These are phyloP conservation scores for Thecocarcelia acutangulata DNA, from an alignment of 2,888 invertebrate species.

Conservation along the genomic window DNA sequence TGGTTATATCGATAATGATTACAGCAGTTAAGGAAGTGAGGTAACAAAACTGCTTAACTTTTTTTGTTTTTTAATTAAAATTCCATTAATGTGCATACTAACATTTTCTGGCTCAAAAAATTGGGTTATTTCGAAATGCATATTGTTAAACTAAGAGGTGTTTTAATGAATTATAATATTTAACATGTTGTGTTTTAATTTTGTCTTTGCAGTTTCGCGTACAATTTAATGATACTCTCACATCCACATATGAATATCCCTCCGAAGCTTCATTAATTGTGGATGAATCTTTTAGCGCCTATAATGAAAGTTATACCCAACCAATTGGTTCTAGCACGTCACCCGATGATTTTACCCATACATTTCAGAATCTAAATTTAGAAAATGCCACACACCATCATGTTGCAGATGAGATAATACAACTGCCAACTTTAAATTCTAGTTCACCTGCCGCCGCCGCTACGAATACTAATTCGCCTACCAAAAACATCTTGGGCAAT, in stretches of 20 bases:
- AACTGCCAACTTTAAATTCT: constrained; percentile 76
- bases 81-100: constrained; percentile 38
- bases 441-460: constrained; percentile 62
- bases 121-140: constrained; percentile 14
- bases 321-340: constrained; percentile 28
- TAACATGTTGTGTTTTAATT: background rate
- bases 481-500: constrained; percentile 80
- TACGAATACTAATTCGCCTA: constrained; percentile 70
- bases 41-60: background rate
- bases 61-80: constrained; percentile 39
- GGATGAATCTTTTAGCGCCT: constrained; percentile 82
- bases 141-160: background rate
- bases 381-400: constrained; percentile 75
- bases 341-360: constrained; percentile 50
- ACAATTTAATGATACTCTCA: constrained; percentile 93
- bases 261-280: constrained; percentile 92
- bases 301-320: constrained; percentile 54
- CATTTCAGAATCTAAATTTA: constrained; percentile 74
- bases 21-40: constrained; percentile 11
- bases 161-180: background rate
- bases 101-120: constrained; percentile 15
- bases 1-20: constrained; percentile 7
- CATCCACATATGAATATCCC: constrained; percentile 95
- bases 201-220: constrained; percentile 88
- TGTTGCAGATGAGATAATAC: constrained; percentile 80